Conservation (phyloP, 2,113 vertebrate genomes). For the Ibidorhyncha struthersii region DNA sequence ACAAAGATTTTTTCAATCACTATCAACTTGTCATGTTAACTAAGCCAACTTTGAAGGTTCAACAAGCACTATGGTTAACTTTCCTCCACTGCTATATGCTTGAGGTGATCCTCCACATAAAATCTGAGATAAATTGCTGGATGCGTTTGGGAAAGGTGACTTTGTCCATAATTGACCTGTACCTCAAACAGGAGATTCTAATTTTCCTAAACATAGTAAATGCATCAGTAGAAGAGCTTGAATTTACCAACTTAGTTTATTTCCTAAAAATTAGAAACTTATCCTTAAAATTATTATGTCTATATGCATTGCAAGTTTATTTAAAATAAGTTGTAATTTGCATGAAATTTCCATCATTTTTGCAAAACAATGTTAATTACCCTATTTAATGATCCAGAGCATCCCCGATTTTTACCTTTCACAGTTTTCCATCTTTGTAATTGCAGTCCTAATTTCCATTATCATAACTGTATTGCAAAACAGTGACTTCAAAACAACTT, state of each 20-base stretch:
- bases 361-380: constrained; percentile 42
- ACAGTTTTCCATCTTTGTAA: constrained; percentile 2
- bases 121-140: neutral
- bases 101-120: neutral
- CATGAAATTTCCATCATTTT: constrained; percentile 59
- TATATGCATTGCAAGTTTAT: neutral
- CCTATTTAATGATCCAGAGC: neutral
- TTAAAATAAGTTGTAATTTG: constrained; percentile 34
- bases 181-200: neutral
- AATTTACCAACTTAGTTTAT: neutral
- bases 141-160: neutral
- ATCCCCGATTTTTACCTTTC: neutral
- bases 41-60: neutral
- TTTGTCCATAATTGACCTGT: neutral
- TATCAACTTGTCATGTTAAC: neutral
- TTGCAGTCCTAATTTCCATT: constrained; percentile 26
- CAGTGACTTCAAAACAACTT: neutral
- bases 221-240: neutral
- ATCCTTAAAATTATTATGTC: neutral
- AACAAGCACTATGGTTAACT: neutral
- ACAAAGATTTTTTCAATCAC: neutral
- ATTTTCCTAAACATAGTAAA: neutral
- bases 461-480: neutral
- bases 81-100: neutral
- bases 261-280: neutral